These are phyloP conservation scores for Cantharis lateralis DNA, from an alignment of 2,888 invertebrate genomes.

Conservation along the genomic window DNA sequence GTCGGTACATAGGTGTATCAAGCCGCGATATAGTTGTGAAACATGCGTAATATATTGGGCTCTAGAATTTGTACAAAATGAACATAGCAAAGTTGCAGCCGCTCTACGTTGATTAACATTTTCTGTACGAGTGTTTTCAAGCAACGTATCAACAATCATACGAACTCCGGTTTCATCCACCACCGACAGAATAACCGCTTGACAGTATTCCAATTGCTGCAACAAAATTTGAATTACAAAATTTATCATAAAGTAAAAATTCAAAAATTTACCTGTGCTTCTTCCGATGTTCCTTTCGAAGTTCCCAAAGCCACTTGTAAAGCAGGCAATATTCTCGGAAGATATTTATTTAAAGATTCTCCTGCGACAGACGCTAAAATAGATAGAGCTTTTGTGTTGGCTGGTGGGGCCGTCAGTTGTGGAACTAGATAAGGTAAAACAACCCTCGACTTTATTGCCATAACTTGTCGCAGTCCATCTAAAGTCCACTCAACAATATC, in stretches of 20 bases:
- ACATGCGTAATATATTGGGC: slow-evolving; percentile 88
- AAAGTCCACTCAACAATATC: slow-evolving; percentile 85
- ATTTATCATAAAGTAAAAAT: background rate
- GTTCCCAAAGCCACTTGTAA: slow-evolving; percentile 76
- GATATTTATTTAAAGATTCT: slow-evolving; percentile 86
- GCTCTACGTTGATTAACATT: slow-evolving; percentile 72
- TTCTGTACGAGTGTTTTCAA: slow-evolving; percentile 74
- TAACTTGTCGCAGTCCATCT: slow-evolving; percentile 95
- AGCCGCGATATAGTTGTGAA: slow-evolving; percentile 83
- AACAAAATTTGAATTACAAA: slow-evolving; percentile 7
- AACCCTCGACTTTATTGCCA: slow-evolving; percentile 94
- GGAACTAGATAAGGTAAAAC: slow-evolving; percentile 96
- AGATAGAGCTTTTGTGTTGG: slow-evolving; percentile 92
- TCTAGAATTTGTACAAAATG: slow-evolving; percentile 87
- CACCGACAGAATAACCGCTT: slow-evolving; percentile 90
- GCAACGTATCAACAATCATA: slow-evolving; percentile 83
- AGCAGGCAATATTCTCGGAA: slow-evolving; percentile 91
- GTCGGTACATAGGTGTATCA: slow-evolving; percentile 84
- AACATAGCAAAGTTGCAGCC: slow-evolving; percentile 84
- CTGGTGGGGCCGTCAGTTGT: slow-evolving; percentile 85
- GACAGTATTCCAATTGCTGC: slow-evolving; percentile 87
- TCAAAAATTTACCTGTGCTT: slow-evolving; percentile 52
- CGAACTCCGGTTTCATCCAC: slow-evolving; percentile 85
- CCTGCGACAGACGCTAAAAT: slow-evolving; percentile 95
- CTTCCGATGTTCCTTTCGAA: slow-evolving; percentile 68